phyloP scores from a whole-genome alignment of 2,888 invertebrate species.

The Helicoverpa assulta region DNA sequence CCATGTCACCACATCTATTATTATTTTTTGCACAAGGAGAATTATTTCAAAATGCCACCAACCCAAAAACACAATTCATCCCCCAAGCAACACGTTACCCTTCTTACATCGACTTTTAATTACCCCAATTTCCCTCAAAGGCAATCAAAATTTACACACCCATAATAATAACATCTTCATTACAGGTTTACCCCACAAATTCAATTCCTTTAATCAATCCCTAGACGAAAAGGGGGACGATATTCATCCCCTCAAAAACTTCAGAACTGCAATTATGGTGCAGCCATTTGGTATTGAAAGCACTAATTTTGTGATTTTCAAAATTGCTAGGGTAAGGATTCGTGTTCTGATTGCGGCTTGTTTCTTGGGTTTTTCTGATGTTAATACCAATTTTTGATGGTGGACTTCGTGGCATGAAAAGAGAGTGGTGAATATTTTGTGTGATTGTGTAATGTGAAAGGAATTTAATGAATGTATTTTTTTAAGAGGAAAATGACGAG shows the following conservation, averaged over 20 bases:
- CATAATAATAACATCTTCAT: constrained; percentile 61
- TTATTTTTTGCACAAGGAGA: too few species aligned
- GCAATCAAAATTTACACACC: constrained; percentile 59
- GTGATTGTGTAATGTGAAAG: constrained; percentile 5
- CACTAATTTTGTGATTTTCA: constrained; percentile 61
- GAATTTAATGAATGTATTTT: not conserved
- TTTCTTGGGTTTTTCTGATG: constrained; percentile 30
- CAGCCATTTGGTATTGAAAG: constrained; percentile 53
- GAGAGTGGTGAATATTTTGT: not conserved
- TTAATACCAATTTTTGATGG: constrained; percentile 16
- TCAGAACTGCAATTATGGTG: constrained; percentile 66
- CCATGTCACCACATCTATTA: too few species aligned
- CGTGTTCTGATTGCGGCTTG: constrained; percentile 47
- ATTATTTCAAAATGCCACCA: not conserved
- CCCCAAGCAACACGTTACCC: constrained; percentile 41
- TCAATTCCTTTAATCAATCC: constrained; percentile 69
- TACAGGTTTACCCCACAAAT: constrained; percentile 51
- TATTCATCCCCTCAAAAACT: constrained; percentile 63
- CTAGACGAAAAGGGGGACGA: constrained; percentile 62
- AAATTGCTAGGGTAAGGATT: constrained; percentile 49
- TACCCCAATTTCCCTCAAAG: constrained; percentile 54
- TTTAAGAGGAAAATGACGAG: not conserved
- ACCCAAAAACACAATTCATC: constrained; percentile 33
- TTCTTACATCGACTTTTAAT: constrained; percentile 53
- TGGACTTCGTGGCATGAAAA: not conserved